Conservation (phyloP, 1,140 invertebrate species). For the Pseudomyrmex cubaensis region DNA sequence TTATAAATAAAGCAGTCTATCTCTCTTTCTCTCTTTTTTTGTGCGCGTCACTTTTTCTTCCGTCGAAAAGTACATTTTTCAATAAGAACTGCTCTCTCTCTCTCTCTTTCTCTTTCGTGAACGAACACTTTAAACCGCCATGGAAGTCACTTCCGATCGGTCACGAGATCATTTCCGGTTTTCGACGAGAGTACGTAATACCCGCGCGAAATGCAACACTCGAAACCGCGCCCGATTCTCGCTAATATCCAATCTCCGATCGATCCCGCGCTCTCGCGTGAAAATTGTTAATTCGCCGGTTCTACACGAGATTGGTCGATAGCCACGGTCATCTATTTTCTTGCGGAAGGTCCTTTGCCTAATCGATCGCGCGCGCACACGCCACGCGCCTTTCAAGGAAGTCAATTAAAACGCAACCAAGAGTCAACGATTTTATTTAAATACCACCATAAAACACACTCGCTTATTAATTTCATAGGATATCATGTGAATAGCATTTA, state of each 20-base stretch:
- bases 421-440: constrained; percentile 5
- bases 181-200: not conserved
- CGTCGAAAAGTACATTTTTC: not conserved
- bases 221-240: not conserved
- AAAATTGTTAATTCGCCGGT: constrained; percentile 39
- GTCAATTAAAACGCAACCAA: not conserved
- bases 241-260: constrained; percentile 25
- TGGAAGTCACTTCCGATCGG: not conserved
- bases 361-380: constrained; percentile 34
- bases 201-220: not conserved
- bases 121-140: not conserved
- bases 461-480: not conserved
- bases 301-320: constrained; percentile 18
- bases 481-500: not conserved
- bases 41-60: not conserved
- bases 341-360: constrained; percentile 24
- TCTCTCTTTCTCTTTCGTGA: not conserved
- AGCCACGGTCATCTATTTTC: constrained; percentile 39
- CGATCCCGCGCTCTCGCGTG: constrained; percentile 4
- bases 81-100: too few species aligned
- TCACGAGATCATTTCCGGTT: constrained; percentile 18
- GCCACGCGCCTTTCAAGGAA: not conserved
- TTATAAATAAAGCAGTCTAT: too few species aligned
- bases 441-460: not conserved
- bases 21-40: not conserved